Base-by-base conservation (phyloP, 2,888 invertebrate species). In the Cenopis cana region DNA sequence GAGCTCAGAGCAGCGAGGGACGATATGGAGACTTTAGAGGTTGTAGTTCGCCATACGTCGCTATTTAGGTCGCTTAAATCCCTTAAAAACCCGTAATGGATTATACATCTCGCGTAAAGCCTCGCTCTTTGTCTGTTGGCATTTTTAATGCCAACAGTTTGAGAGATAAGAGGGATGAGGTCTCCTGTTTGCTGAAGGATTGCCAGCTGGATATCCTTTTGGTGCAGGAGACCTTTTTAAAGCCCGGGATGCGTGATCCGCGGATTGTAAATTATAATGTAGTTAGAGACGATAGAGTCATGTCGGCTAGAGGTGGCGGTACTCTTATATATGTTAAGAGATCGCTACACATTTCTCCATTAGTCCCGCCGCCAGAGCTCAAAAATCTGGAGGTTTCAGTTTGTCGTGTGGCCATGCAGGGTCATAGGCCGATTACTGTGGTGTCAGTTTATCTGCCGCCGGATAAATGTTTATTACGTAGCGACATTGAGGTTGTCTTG, bases 241-340 rank as follows among this genome's bases (percentile, higher is more conserved):
- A 74, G 46, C 70, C 72, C 0, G 12, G 41, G 0, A 12, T 2
- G 9, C 38, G 54, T 38, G 54, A 54, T 3, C 73, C 71, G 0
- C 50, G 55, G 0, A 62, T 74, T 0, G 61, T 66, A 0, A 71
- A 71, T n/a, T 74, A 71, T 20, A 60, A 41, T 11, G 12, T 57
- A 10, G 33, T 72, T 18, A n/a, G 66, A 2, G 49, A 70, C 11
- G 66, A 73, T 20, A 70, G 69, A 33, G 11, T 17, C 6, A 36
- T 10, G 17, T 9, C 10, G 1, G 49, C 12, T 0, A 3, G 12
- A n/a, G n/a, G 17, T 2, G 74, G 74, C 1, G 73, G 74, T 5
- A 74, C 71, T 9, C 50, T 73, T 2, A 68, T 74, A 10, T 74
- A 74, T 14, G 73, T 57, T 18, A 73, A 68, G 9, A 50, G 33